Evolutionary conservation across 2,113 vertebrate genomes (phyloP).

Genomic region (Formicarius rufipectus): DNA sequence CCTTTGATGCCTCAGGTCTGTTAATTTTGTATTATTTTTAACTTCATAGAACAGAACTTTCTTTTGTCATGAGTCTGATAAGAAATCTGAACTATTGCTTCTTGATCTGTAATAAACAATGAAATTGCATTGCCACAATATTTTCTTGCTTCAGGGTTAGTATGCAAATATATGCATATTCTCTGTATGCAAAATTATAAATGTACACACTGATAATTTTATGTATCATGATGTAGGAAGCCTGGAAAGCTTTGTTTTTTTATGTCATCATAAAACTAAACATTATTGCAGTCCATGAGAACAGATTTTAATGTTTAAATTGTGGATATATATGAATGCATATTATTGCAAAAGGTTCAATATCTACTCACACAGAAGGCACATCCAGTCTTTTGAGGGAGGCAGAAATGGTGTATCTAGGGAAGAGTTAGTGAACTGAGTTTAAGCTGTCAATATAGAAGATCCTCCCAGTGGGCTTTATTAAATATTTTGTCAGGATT

Average conservation of each 20-base stretch:
- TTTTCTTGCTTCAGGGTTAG: not conserved
- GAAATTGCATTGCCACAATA: not conserved
- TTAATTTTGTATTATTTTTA: not conserved
- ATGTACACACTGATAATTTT: not conserved
- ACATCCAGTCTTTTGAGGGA: not conserved
- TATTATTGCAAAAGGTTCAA: not conserved
- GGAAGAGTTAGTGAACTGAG: not conserved
- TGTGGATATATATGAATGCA: not conserved
- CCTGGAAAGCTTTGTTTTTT: not conserved
- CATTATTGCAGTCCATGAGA: not conserved
- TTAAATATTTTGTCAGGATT: slow-evolving; percentile 25
- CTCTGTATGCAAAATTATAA: not conserved
- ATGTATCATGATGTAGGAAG: not conserved
- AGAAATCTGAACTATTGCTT: not conserved
- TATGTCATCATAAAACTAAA: not conserved
- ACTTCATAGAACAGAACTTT: not conserved
- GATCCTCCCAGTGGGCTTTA: not conserved
- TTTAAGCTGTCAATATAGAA: not conserved
- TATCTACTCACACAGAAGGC: not conserved
- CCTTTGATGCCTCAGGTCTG: not conserved
- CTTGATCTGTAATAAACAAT: not conserved
- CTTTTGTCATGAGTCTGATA: not conserved
- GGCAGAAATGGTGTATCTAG: not conserved
- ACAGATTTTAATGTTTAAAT: not conserved
- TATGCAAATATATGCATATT: not conserved